Evolutionary conservation across 2,888 invertebrate genomes (phyloP), one percentile per base, ranked within the genome.

Genomic region (Scaptomyza reducta): DNA sequence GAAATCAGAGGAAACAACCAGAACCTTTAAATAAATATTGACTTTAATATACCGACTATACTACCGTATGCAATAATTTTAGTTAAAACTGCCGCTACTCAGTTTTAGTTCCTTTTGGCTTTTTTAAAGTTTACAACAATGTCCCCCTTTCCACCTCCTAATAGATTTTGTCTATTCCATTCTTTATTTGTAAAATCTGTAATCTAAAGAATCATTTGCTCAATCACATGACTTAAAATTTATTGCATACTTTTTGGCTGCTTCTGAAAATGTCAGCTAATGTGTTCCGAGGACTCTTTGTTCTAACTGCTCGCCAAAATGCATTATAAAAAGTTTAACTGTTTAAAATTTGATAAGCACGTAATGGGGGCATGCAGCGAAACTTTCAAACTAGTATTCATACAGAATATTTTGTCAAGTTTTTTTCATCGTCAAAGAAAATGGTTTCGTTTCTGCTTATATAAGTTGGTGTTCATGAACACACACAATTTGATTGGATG

Each of bases 181-280:
- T 22, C 1, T 22, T 22, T 22, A 2, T 22, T 22, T 22, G 3
- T 22, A 22, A 22, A 1, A 22, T 0, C 22, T 5, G n/a, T n/a
- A n/a, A n/a, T n/a, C n/a, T n/a, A n/a, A 29, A 13, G 10, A 27
- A 27, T 10, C 13, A 31, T 63, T 44, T 25, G 22, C 41, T 16
- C 53, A 60, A 60, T 57, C 29, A 41, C 46, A 29, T 10, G 47
- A 4, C 16, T 1, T 1, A 13, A 58, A 60, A 58, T 49, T 38
- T 10, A 47, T 74, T 60, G 79, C 62, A 81, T 78, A 77, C 75
- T 74, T 74, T 77, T 46, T 22, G 55, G 70, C 59, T 35, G 44
- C 6, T n/a, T 29, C 29, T 11, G 22, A 62, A 74, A 77, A 50
- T 49, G 40, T 50, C 3, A 14, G n/a, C 45, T 42, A 38, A 27